phyloP scores from a whole-genome alignment of 2,888 invertebrate species.

The Dasypolia templi region DNA sequence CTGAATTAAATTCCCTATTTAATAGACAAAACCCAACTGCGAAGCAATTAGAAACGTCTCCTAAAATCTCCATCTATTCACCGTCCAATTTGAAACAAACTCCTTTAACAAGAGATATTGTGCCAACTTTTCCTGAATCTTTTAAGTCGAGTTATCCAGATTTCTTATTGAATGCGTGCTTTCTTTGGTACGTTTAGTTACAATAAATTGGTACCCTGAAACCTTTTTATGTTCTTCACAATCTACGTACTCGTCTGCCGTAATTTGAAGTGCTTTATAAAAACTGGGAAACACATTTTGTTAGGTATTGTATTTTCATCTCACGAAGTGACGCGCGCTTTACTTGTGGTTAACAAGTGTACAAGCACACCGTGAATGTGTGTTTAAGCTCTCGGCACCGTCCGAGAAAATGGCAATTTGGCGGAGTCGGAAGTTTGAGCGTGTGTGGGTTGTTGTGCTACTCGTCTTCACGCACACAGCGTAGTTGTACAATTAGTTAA shows the following conservation, averaged over 20 bases:
- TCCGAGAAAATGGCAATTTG: background rate
- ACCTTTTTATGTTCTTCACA: conserved; percentile 42
- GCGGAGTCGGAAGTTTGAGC: background rate
- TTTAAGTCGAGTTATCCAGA: conserved; percentile 48
- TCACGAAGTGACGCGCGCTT: background rate
- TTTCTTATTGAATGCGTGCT: conserved; percentile 55
- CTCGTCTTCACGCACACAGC: background rate
- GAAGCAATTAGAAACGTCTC: conserved; percentile 24
- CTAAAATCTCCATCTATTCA: conserved; percentile 39
- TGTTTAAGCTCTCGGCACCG: background rate
- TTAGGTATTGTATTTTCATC: background rate
- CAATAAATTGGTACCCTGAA: conserved; percentile 47
- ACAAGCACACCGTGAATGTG: background rate
- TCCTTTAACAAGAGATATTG: conserved; percentile 36
- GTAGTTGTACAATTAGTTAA: background rate
- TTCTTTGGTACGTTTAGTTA: conserved; percentile 51
- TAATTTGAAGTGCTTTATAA: conserved; percentile 35
- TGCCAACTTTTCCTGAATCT: conserved; percentile 32
- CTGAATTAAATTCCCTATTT: conserved; percentile 10
- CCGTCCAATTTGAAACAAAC: conserved; percentile 50
- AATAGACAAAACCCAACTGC: conserved; percentile 3
- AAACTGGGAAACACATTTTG: conserved; percentile 24
- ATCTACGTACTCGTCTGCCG: conserved; percentile 26
- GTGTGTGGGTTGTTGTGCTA: background rate
- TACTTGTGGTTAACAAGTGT: background rate